Evolutionary conservation across 2,888 invertebrate species (phyloP), one percentile per base, ranked within the genome.

Genomic region (Antitype chi): DNA sequence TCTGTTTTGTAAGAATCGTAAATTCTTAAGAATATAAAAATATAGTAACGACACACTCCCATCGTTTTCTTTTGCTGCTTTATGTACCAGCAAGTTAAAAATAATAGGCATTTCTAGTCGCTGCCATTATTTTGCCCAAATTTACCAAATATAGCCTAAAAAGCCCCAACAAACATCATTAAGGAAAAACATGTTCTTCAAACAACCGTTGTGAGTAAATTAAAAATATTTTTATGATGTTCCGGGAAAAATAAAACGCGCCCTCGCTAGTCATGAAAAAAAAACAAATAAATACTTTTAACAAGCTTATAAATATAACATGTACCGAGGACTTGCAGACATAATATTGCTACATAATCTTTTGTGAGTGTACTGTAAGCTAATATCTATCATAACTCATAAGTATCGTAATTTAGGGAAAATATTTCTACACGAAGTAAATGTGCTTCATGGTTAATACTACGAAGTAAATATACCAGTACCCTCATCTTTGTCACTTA

Each of bases 171-270:
- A 82, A 78, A 75, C 68, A 84, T 69, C 32, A 70, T 80, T 74
- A 76, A 57, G 23, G 66, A 70, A 74, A 83, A 84, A 74, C 69
- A 63, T 76, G 60, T 55, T 66, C 62, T 62, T 23, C 74, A 72
- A 74, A 75, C 73, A 84, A 70, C n/a, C 64, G 43, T 57, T 66
- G 32, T 67, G n/a, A 78, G 57, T 53, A 83, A 74, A 78, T 72
- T 66, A 70, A 78, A 78, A 69, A 62, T 67, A 55, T 80, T 64
- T 72, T 70, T 60, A 82, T 60, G 13, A 11, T 28, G 60, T 85
- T 55, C 32, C 66, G 11, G 62, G 25, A 28, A 70, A 38, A 43
- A 63, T 57, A 67, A 49, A 60, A 55, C 15, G 20, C 43, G 28
- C 7, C 32, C n/a, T 6, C 13, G 57, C 17, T 52, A 70, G 15